A percentile compares a stretch with the other conserved stretches of the same genome.
phyloP scores from a whole-genome alignment of 2,113 vertebrate species.

The Grammomys dolichurus region DNA sequence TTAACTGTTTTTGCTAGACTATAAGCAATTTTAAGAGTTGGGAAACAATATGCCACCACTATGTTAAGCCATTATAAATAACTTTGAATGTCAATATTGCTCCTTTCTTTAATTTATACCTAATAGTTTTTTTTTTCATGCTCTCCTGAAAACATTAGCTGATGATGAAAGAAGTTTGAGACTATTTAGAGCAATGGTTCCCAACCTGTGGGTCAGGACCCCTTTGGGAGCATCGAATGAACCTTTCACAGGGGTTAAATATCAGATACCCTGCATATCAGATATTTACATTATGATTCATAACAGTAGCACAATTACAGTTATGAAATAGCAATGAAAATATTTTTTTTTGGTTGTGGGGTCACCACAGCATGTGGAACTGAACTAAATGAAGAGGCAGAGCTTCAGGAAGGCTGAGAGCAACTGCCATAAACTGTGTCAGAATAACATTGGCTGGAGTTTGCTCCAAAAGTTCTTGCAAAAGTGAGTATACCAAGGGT shows the following conservation, averaged over 20 bases:
- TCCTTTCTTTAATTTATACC: neutral
- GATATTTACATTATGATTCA: too few relatives aligned
- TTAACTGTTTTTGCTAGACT: neutral
- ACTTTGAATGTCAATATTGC: neutral
- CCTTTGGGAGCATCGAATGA: too few relatives aligned
- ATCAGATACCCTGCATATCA: neutral
- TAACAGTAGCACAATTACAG: too few relatives aligned
- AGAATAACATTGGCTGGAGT: neutral
- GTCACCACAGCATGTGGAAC: neutral
- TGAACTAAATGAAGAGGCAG: neutral
- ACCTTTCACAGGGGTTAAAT: neutral
- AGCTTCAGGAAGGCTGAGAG: neutral
- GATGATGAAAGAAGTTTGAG: neutral
- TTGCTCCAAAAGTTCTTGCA: neutral
- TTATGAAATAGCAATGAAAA: neutral
- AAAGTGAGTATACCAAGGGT: neutral
- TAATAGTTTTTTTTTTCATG: neutral
- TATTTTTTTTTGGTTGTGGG: neutral
- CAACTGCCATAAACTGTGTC: neutral
- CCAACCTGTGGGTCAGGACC: neutral
- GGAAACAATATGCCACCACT: neutral
- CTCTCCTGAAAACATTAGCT: neutral
- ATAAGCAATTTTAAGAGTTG: neutral
- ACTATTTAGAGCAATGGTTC: neutral
- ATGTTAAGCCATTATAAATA: neutral